Conservation (phyloP, 2,113 vertebrate species). For the Sylvia atricapilla region DNA sequence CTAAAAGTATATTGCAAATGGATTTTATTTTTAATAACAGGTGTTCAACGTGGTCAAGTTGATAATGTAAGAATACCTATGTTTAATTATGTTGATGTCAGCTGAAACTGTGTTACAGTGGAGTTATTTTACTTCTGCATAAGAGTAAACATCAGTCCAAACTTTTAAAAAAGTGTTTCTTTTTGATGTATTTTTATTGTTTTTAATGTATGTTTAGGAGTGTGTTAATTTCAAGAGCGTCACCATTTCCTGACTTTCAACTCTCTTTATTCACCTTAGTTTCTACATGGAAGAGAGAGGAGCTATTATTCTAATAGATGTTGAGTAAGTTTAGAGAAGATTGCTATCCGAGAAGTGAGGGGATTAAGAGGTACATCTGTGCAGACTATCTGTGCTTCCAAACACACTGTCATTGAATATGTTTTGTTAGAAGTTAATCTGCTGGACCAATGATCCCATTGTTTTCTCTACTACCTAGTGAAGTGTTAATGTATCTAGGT, state of each 20-base stretch:
- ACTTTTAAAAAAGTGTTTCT: accelerated
- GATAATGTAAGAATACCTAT: neutral
- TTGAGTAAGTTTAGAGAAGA: neutral
- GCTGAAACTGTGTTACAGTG: neutral
- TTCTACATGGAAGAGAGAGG: neutral
- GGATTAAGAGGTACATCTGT: neutral
- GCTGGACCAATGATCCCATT: neutral
- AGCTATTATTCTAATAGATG: neutral
- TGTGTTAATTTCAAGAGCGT: neutral
- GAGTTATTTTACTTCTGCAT: neutral
- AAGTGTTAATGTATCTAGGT: neutral
- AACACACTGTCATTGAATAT: neutral
- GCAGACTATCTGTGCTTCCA: neutral
- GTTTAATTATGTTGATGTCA: neutral
- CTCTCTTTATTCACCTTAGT: neutral
- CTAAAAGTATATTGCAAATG: neutral
- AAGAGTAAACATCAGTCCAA: neutral
- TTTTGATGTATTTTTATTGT: neutral
- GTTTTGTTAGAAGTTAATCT: neutral
- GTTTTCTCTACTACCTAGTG: neutral
- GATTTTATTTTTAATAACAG: neutral
- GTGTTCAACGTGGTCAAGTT: neutral
- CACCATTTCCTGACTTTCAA: neutral
- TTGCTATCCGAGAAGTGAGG: neutral
- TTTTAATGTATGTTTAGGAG: neutral